Evolutionary conservation across 2,888 invertebrate species (phyloP).

Genomic region (Leucozona laternaria): DNA sequence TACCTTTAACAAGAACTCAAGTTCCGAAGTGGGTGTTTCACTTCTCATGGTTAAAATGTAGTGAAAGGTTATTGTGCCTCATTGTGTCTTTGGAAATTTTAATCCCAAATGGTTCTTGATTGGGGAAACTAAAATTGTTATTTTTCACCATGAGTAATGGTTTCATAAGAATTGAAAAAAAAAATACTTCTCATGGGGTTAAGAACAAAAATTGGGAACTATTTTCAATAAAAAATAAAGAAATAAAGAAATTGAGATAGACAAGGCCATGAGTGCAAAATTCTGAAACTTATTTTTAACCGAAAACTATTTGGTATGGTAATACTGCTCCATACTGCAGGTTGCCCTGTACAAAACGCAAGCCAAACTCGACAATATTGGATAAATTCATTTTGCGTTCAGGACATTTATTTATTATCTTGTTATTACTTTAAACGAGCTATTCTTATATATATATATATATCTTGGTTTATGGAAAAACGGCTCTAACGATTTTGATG

Average conservation of each 20-base stretch:
- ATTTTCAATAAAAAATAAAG: not conserved
- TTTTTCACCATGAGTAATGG: slow-evolving; percentile 1
- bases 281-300: too few relatives aligned
- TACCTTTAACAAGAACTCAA: not conserved
- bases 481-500: too few relatives aligned
- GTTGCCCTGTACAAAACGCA: too few relatives aligned
- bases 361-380: too few relatives aligned
- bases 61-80: slow-evolving; percentile 5
- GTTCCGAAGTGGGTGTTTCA: slow-evolving; percentile 17
- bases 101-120: slow-evolving; percentile 4
- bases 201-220: not conserved
- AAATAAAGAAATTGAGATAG: not conserved
- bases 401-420: too few relatives aligned
- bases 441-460: too few relatives aligned
- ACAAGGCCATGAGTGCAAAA: too few relatives aligned
- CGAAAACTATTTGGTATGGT: too few relatives aligned
- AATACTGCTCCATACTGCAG: too few relatives aligned
- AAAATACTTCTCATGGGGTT: not conserved
- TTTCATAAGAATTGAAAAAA: not conserved
- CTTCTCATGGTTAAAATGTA: not conserved
- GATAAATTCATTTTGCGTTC: too few relatives aligned
- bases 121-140: not conserved
- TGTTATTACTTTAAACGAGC: too few relatives aligned
- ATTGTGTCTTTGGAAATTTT: slow-evolving; percentile 12
- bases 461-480: too few relatives aligned